Percentiles rank a stretch among this genome's conserved stretches.
Conservation (phyloP, 1,140 invertebrate species). For the Adelges cooleyi region DNA sequence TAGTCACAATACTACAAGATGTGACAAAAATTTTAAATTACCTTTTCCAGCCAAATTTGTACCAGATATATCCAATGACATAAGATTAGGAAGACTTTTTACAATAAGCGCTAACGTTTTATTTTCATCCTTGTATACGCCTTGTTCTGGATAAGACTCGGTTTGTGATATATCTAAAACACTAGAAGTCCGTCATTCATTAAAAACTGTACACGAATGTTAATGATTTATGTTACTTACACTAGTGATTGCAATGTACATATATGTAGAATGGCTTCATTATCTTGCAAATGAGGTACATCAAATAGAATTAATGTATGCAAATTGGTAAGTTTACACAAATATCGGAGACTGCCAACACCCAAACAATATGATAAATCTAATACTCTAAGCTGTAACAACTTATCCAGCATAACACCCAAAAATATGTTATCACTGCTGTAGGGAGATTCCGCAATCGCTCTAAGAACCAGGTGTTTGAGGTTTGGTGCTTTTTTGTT, state of each 20-base stretch:
- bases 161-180: conserved; percentile 75
- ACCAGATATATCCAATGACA: conserved; percentile 80
- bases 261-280: conserved; percentile 30
- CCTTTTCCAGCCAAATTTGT: conserved; percentile 75
- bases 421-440: conserved; percentile 42
- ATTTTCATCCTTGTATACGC: conserved; percentile 53
- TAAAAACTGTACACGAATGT: conserved; percentile 1
- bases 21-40: no score
- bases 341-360: conserved; percentile 45
- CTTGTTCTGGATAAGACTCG: conserved; percentile 44
- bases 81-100: conserved; percentile 56
- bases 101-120: conserved; percentile 56
- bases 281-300: conserved; percentile 41
- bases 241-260: conserved; percentile 38
- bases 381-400: conserved; percentile 56
- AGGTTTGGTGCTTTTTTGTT: conserved; percentile 55
- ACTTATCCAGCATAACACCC: conserved; percentile 44
- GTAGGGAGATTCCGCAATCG: conserved; percentile 37
- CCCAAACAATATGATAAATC: conserved; percentile 64
- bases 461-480: conserved; percentile 48
- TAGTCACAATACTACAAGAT: no score
- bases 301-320: conserved; percentile 63
- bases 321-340: conserved; percentile 51
- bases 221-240: conserved; percentile 35
- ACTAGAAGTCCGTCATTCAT: conserved; percentile 39